phyloP scores from a whole-genome alignment of 1,140 invertebrate species.

The Globodera ellingtonae region DNA sequence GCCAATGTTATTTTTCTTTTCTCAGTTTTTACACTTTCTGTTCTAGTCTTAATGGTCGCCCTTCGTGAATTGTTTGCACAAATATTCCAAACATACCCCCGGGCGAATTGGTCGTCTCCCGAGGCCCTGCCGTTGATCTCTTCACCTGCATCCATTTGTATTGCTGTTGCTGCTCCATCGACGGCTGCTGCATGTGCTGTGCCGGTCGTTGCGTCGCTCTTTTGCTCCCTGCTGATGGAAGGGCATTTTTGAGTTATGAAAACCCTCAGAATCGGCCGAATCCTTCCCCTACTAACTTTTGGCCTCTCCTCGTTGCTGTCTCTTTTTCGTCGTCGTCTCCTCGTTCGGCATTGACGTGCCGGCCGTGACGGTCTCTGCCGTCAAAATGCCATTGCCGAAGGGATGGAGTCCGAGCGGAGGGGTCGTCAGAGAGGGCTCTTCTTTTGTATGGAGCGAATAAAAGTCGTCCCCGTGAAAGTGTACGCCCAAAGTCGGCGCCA shows the following conservation, averaged over 20 bases:
- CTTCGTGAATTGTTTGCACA: no score
- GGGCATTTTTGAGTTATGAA: not conserved
- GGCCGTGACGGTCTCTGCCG: constrained; percentile 10
- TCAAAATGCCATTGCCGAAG: constrained; percentile 5
- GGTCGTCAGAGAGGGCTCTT: not conserved
- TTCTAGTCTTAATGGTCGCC: no score
- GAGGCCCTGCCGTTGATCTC: constrained; percentile 15
- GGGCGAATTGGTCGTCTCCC: constrained; percentile 16
- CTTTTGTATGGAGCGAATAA: not conserved
- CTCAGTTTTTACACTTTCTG: no score
- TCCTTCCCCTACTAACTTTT: constrained; percentile 10
- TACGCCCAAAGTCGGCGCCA: not conserved
- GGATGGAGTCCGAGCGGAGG: not conserved
- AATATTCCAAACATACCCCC: not conserved
- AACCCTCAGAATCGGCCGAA: not conserved
- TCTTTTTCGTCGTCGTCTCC: constrained; percentile 30
- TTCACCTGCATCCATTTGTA: constrained; percentile 51
- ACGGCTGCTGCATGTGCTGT: constrained; percentile 29
- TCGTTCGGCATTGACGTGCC: constrained; percentile 4
- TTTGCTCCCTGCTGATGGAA: constrained; percentile 2
- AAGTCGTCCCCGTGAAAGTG: constrained; percentile 4
- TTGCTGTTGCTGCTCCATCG: constrained; percentile 22
- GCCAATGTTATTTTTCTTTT: constrained; percentile 15
- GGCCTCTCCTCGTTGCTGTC: constrained; percentile 17
- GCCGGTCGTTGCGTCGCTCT: not conserved